Evolutionary conservation across 2,888 invertebrate species (phyloP), one percentile per base, ranked within the genome.

Genomic region (Nomada flava): DNA sequence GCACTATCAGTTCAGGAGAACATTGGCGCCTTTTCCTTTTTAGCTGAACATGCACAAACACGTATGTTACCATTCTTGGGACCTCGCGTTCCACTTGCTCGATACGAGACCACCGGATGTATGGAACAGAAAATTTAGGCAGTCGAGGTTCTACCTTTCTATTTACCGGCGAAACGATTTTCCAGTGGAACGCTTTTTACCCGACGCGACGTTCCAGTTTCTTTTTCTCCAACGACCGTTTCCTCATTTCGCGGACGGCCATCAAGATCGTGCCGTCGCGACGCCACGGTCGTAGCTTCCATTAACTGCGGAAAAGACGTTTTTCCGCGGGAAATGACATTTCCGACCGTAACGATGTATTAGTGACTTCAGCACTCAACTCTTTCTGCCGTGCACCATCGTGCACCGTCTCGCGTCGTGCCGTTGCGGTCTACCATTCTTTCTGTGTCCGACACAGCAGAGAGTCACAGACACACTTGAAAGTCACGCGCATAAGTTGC

Each of bases 1-100:
- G 63, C 67, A 55, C 82, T 62, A 70, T 70, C 84, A 86, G 86
- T 88, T 88, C 85, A 87, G 74, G 81, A 86, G 77, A 81, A 78
- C 79, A 73, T 79, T 79, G 70, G 55, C 15, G 44, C 47, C 64
- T 60, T 70, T 64, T 64, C 55, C 53, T 50, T 57, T 44, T 64
- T 23, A 44, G 26, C 23, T 15, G 50, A 50, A 50, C 50, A 18
- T 50, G n/a, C 20, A 5, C n/a, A n/a, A n/a, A 55, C 23, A 26
- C 20, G 11, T 57, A 20, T 26, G 23, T 50, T 50, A 18, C 7
- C 50, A 5, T 5, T 50, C 50, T 15, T 13, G 15, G 15, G 5
- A 50, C 50, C 42, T 11, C 71, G 71, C 18, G 57, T 29, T 18
- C 75, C 36, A 36, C 36, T 36, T 5, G 36, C 36, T 7, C 36